Percentiles rank a stretch among this genome's conserved stretches.
These are phyloP conservation scores for Drosophila chauvacae DNA, from an alignment of 1,140 invertebrate species.

Conservation along the genomic window DNA sequence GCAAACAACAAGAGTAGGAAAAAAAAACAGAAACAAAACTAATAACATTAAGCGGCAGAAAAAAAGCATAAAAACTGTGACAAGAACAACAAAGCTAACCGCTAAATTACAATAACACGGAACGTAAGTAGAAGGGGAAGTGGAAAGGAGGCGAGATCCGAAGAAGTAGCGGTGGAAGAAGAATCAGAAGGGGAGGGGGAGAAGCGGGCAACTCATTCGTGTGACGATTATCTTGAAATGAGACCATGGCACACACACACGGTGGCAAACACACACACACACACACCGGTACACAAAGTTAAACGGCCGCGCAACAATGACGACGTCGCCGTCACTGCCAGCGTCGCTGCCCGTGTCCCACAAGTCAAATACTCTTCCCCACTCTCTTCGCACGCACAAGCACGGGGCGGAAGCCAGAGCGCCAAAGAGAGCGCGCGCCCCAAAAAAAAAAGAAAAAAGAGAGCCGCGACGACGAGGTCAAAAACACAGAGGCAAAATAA, in stretches of 20 bases:
- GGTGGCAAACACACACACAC: constrained; percentile 5
- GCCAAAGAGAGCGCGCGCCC: constrained; percentile 23
- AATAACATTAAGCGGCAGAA: constrained; percentile 73
- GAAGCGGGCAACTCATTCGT: constrained; percentile 61
- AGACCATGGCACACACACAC: constrained; percentile 68
- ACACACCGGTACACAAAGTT: constrained; percentile 53
- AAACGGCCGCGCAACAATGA: constrained; percentile 80
- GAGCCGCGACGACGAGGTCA: constrained; percentile 65
- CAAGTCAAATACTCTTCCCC: constrained; percentile 61
- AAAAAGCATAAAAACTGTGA: constrained; percentile 50
- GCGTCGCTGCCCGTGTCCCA: constrained; percentile 59
- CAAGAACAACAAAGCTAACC: constrained; percentile 57
- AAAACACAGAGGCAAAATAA: constrained; percentile 68
- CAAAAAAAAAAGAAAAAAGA: constrained; percentile 21
- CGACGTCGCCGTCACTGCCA: constrained; percentile 55
- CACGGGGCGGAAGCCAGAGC: constrained; percentile 69
- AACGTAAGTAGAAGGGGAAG: constrained; percentile 12
- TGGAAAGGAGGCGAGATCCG: constrained; percentile 20
- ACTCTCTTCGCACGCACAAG: constrained; percentile 35
- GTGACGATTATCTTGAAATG: constrained; percentile 81
- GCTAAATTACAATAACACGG: constrained; percentile 75
- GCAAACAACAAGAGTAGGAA: constrained; percentile 19
- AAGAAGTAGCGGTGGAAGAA: constrained; percentile 9
- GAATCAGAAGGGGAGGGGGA: background rate
- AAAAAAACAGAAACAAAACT: constrained; percentile 35